These are phyloP conservation scores for Rhinoderma darwinii DNA, from an alignment of 2,113 vertebrate genomes.

Conservation along the genomic window DNA sequence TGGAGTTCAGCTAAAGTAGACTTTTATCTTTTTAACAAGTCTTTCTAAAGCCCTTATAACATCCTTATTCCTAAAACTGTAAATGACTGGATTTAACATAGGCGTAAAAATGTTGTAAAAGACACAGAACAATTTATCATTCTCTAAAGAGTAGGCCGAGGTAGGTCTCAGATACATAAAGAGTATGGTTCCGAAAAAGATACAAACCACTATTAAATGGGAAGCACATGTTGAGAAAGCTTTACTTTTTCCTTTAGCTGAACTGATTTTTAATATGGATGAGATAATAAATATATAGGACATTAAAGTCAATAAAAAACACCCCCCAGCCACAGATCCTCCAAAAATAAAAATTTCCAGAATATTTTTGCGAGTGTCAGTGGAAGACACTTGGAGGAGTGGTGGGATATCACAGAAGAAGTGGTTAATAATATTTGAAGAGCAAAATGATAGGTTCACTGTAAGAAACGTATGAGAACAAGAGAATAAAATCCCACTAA, in stretches of 20 bases:
- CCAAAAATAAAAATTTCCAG: conserved; percentile 53
- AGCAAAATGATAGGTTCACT: conserved; percentile 37
- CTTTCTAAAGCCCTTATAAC: conserved; percentile 60
- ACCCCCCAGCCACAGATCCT: conserved; percentile 26
- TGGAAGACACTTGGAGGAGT: conserved; percentile 63
- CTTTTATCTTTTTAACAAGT: conserved; percentile 43
- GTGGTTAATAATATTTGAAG: conserved; percentile 58
- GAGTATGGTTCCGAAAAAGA: conserved; percentile 64
- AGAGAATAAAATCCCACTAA: conserved; percentile 55
- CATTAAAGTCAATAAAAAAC: conserved; percentile 53
- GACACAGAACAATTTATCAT: conserved; percentile 61
- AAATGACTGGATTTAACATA: conserved; percentile 66
- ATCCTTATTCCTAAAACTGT: conserved; percentile 61
- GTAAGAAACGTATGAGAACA: conserved; percentile 26
- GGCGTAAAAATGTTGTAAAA: conserved; percentile 63
- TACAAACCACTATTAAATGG: conserved; percentile 55
- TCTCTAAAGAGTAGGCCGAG: conserved; percentile 58
- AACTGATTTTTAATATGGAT: conserved; percentile 33
- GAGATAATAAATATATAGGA: conserved; percentile 52
- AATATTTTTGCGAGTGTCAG: conserved; percentile 56
- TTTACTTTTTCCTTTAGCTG: conserved; percentile 50
- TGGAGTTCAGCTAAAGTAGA: background rate
- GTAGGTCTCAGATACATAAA: conserved; percentile 63
- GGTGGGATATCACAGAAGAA: conserved; percentile 66
- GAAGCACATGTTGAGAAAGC: conserved; percentile 52